These are phyloP conservation scores for Thumatha senex DNA, from an alignment of 2,888 invertebrate species.

Conservation along the genomic window DNA sequence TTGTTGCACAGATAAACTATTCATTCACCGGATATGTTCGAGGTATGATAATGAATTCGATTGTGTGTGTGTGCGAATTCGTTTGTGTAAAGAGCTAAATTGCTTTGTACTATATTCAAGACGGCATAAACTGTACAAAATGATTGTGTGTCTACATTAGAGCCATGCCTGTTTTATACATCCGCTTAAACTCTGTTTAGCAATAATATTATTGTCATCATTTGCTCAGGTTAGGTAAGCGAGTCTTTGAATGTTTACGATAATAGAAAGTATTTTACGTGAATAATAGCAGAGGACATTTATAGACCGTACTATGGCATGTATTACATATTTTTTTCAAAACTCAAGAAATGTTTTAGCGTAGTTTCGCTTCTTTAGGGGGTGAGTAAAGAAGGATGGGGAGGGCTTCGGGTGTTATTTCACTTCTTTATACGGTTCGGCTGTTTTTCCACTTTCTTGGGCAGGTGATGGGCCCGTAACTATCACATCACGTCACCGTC, in stretches of 20 bases:
- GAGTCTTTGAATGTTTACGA: background rate
- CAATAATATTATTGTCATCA: constrained; percentile 30
- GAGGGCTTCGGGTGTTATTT: too few species aligned
- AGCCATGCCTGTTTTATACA: constrained; percentile 34
- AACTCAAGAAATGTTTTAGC: too few species aligned
- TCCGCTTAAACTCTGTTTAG: constrained; percentile 40
- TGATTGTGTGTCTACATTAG: constrained; percentile 22
- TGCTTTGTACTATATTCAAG: constrained; percentile 15
- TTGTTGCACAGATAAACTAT: constrained; percentile 44
- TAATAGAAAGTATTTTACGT: too few species aligned
- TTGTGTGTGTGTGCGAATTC: background rate
- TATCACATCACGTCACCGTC: too few species aligned
- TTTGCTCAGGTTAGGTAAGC: constrained; percentile 13
- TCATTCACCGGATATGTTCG: constrained; percentile 12
- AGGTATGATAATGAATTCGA: constrained; percentile 18
- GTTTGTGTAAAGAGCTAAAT: constrained; percentile 14
- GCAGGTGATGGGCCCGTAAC: too few species aligned
- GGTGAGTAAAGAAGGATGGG: too few species aligned
- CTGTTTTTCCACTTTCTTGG: too few species aligned
- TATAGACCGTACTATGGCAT: too few species aligned
- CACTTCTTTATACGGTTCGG: too few species aligned
- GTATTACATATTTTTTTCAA: too few species aligned
- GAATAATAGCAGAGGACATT: too few species aligned
- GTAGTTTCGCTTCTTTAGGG: too few species aligned
- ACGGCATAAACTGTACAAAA: constrained; percentile 13